Evolutionary conservation across 92 coral and sea anemone genomes (phyloP).

Genomic region (Epizoanthus rinbou): DNA sequence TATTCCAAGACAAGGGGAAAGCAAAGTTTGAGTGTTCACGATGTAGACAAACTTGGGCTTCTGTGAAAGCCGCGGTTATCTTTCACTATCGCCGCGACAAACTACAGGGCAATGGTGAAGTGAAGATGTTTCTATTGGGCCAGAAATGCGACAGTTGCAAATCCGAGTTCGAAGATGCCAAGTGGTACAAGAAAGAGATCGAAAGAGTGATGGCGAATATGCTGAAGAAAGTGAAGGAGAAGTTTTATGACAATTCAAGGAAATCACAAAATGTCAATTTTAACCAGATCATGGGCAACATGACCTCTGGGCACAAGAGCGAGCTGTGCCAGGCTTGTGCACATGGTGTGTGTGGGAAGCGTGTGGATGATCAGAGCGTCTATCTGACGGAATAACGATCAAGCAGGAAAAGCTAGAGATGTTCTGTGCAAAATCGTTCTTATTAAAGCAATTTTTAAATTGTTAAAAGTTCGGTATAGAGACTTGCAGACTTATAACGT

Average conservation of each 20-base stretch:
- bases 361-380: no score
- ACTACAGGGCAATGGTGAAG: slow-evolving; percentile 2
- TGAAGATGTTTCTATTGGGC: slow-evolving; percentile 31
- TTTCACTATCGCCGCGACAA: neutral
- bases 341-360: neutral
- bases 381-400: no score
- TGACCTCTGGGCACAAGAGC: slow-evolving; percentile 9
- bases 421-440: no score
- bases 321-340: slow-evolving; percentile 19
- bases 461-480: no score
- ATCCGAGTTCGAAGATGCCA: slow-evolving; percentile 3
- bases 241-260: neutral
- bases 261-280: neutral
- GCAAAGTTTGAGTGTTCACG: slow-evolving; percentile 3
- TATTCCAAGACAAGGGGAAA: neutral
- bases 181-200: slow-evolving; percentile 29
- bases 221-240: neutral
- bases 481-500: no score
- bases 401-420: no score
- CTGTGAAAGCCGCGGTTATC: neutral
- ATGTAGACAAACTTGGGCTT: slow-evolving; percentile 5
- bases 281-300: slow-evolving; percentile 2
- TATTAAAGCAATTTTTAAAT: no score
- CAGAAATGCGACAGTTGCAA: slow-evolving; percentile 33
- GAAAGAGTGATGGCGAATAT: slow-evolving; percentile 18